phyloP scores from a whole-genome alignment of 2,113 vertebrate genomes.

The Lepisosteus oculatus region DNA sequence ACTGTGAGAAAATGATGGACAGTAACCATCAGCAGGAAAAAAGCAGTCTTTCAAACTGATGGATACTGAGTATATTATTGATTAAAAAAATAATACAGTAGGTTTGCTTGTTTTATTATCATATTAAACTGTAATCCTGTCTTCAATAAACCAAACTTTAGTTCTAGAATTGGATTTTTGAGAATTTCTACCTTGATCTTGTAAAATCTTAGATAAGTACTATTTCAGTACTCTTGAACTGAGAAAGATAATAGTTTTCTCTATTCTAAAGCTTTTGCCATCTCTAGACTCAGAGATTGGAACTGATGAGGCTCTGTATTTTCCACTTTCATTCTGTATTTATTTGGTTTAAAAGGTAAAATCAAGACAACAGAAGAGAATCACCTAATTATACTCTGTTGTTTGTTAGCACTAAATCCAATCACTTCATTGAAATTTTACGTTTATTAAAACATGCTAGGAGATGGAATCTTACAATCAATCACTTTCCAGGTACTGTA shows the following conservation, averaged over 20 bases:
- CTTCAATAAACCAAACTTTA: not conserved
- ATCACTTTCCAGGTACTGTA: too few species aligned
- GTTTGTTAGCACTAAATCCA: too few species aligned
- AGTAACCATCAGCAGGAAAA: not conserved
- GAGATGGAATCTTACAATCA: too few species aligned
- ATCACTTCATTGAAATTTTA: too few species aligned
- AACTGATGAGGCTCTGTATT: too few species aligned
- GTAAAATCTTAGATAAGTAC: not conserved
- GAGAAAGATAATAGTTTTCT: not conserved
- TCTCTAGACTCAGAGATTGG: not conserved
- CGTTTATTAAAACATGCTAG: too few species aligned
- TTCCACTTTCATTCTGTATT: too few species aligned
- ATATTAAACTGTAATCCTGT: slow-evolving; percentile 3
- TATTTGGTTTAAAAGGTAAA: too few species aligned
- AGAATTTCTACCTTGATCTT: not conserved
- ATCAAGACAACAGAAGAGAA: too few species aligned
- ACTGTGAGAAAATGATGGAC: not conserved
- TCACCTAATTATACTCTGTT: too few species aligned
- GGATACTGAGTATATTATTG: not conserved
- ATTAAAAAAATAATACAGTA: not conserved
- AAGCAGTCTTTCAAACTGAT: not conserved
- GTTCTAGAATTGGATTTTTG: slow-evolving; percentile 1
- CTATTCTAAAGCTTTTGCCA: not conserved
- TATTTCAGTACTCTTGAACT: not conserved
- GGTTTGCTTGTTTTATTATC: slow-evolving; percentile 1